phyloP scores from a whole-genome alignment of 2,888 invertebrate species.

The Aphidoletes aphidimyza region DNA sequence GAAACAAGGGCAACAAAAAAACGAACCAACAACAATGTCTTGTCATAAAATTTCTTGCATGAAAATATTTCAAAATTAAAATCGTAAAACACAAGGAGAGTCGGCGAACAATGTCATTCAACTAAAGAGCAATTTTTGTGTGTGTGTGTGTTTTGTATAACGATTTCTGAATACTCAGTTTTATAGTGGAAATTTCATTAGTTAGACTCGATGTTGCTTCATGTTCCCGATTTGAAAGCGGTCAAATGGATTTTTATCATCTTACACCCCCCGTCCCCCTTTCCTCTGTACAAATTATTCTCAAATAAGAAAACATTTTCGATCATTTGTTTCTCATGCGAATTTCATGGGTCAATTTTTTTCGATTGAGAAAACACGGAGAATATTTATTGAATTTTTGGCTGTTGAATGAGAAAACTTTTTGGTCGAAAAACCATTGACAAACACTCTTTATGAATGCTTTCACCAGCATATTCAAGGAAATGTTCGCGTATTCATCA shows the following conservation, averaged over 20 bases:
- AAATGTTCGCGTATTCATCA: neutral
- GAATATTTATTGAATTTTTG: conserved; percentile 14
- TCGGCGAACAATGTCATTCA: conserved; percentile 28
- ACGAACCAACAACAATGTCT: neutral
- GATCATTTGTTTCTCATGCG: neutral
- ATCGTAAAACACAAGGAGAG: neutral
- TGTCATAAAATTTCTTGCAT: conserved; percentile 51
- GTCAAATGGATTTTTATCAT: neutral
- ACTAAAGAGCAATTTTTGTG: too few species aligned
- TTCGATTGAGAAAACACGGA: neutral
- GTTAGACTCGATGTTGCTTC: neutral
- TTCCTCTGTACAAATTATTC: neutral
- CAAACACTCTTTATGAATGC: neutral
- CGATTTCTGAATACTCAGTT: conserved; percentile 8
- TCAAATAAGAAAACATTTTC: neutral
- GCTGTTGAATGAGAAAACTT: neutral
- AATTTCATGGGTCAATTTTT: neutral
- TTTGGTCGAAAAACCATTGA: neutral
- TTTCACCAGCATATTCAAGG: neutral
- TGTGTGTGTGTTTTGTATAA: neutral
- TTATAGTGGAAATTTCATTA: conserved; percentile 4
- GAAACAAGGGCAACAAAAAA: neutral
- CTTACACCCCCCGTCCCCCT: neutral
- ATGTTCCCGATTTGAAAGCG: neutral
- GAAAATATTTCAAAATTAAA: conserved; percentile 53